These are phyloP conservation scores for Noctua janthina DNA, from an alignment of 2,888 invertebrate species.

Conservation along the genomic window DNA sequence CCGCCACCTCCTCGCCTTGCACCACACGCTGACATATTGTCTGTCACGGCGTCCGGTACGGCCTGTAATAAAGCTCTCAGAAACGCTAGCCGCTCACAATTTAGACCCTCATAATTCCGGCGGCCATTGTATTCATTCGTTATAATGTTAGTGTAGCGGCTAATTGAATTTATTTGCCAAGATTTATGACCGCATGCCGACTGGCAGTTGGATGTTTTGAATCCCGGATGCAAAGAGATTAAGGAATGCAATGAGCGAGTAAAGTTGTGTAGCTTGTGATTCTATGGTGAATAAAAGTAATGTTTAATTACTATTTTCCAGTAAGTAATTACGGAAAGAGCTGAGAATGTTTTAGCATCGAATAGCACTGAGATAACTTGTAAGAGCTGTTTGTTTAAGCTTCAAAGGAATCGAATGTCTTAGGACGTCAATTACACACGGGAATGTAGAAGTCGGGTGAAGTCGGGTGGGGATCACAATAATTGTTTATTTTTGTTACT, in stretches of 20 bases:
- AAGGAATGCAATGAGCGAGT: constrained; percentile 17
- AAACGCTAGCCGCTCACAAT: constrained; percentile 75
- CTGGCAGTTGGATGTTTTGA: constrained; percentile 42
- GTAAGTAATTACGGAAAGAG: not conserved
- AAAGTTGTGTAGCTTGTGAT: not conserved
- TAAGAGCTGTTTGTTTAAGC: not conserved
- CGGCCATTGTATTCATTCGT: constrained; percentile 70
- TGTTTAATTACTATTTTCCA: not conserved
- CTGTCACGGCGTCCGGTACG: constrained; percentile 76
- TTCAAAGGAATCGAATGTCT: not conserved
- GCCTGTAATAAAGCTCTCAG: constrained; percentile 78
- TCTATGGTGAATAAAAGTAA: not conserved
- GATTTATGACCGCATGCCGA: constrained; percentile 58
- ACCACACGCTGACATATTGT: constrained; percentile 74
- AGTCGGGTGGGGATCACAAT: not conserved
- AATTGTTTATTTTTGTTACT: not conserved
- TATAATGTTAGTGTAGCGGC: constrained; percentile 68
- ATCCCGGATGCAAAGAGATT: constrained; percentile 30
- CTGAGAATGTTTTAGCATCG: not conserved
- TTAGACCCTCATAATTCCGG: constrained; percentile 77
- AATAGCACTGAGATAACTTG: constrained; percentile 7
- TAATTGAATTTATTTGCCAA: constrained; percentile 73
- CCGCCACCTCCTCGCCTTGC: constrained; percentile 46
- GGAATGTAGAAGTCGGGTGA: too few species aligned
- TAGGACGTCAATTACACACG: not conserved